Base-by-base conservation (phyloP, 2,113 vertebrate genomes). In the Hippocampus barbouri region DNA sequence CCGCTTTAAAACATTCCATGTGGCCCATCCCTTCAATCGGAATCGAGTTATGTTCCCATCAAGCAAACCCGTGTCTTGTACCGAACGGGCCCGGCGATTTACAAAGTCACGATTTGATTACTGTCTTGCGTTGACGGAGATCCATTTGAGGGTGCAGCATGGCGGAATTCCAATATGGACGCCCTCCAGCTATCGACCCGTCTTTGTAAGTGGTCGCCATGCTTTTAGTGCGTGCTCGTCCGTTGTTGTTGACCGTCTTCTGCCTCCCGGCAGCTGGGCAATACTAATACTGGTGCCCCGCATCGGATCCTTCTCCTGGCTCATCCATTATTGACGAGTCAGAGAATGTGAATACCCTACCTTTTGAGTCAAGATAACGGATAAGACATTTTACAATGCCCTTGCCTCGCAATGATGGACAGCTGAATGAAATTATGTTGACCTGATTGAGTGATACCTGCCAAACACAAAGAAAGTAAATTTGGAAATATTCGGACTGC, bases 101-200 rank as follows among this genome's bases (percentile, higher is more conserved):
- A 81, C 78, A 83, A 83, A 82, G 69, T 79, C 80, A 84, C 77
- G 81, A 87, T 90, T 89, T 90, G 88, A 91, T 90, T 91, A 89
- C 77, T 41, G 77, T 76, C 79, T 67, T 56, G 74, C 66, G 79
- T 88, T 87, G 88, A 91, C 82, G 85, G 79, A 90, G 88, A 92
- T 89, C 83, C 88, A 90, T 92, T 86, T 91, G 89, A 90, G 83
- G 83, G 82, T 34, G 79, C 51, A 85, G 77, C 79, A 82, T 72
- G 49, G 76, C 75, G 73, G 83, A 89, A 91, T 85, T 87, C 84
- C 85, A 86, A 90, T 90, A 89, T 91, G 89, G 88, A 90, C 83
- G 34, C 82, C 88, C 89, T 92, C 90, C 89, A 91, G 90, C 83
- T 90, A 92, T 91, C 90, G 90, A 92, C 89, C 81, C 71, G 12